phyloP scores from a whole-genome alignment of 2,888 invertebrate species.

The Cephalotes varians region DNA sequence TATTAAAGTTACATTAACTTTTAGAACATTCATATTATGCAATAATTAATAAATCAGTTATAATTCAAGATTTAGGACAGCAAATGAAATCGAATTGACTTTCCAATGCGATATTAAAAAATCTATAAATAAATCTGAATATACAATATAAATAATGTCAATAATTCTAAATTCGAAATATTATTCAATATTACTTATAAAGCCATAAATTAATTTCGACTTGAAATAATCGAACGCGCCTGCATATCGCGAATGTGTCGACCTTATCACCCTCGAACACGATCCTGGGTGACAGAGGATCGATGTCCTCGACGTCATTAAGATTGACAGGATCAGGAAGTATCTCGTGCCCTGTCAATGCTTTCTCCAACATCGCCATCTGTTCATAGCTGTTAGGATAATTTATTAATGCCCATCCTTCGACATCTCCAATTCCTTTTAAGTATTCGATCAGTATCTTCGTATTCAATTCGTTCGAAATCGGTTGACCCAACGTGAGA shows the following conservation, averaged over 20 bases:
- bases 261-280: conserved; percentile 85
- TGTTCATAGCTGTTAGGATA: conserved; percentile 88
- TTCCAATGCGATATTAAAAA: background rate
- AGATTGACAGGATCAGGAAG: conserved; percentile 79
- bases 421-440: conserved; percentile 86
- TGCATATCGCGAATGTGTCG: conserved; percentile 82
- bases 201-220: background rate
- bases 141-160: conserved; percentile 1
- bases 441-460: conserved; percentile 89
- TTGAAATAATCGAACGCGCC: conserved; percentile 44
- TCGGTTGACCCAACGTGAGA: conserved; percentile 87
- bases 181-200: conserved; percentile 2
- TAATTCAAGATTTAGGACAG: background rate
- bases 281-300: conserved; percentile 66
- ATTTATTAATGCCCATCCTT: conserved; percentile 89
- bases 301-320: conserved; percentile 74
- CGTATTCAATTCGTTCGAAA: conserved; percentile 87
- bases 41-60: conserved; percentile 6
- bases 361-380: conserved; percentile 88
- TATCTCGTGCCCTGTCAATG: conserved; percentile 87
- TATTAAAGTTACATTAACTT: conserved; percentile 66
- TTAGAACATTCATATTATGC: background rate
- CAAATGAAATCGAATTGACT: background rate
- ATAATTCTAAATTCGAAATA: background rate
- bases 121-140: background rate